Base-by-base conservation (phyloP, 2,797 vertebrate genomes). In the Enteromius argenteus region DNA sequence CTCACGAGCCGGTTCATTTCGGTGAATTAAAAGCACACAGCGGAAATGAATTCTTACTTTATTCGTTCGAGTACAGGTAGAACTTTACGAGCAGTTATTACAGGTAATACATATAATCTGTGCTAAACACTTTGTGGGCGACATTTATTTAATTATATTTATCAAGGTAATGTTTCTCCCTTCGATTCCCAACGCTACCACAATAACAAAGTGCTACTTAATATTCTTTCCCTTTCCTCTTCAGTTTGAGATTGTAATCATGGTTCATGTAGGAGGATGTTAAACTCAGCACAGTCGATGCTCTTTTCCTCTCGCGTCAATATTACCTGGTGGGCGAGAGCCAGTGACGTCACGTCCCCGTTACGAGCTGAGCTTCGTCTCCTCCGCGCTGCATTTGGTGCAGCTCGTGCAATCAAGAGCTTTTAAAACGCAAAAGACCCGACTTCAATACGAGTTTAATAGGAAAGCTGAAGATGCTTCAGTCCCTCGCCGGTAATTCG, bases 401-500 rank as follows among this genome's bases (percentile, higher is more conserved):
- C 49, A 74, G 17, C 42, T 13, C 32, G 21, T 58, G 23, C 42
- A 42, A 42, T 10, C 58, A 56, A 78, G 73, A 21, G 64, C 82
- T 17, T 71, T 79, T 35, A 23, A 64, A 39, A 62, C 49, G 17
- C 37, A 10, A 27, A 19, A 58, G 49, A 62, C 44, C 44, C 30
- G 10, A 62, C n/a, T 30, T 32, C 58, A 37, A 2, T 21, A 49
- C 44, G 17, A 35, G 19, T 30, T 1, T 15, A 37, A 44, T 1
- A 15, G 39, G 15, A 30, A 42, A 51, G 60, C n/a, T n/a, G 51
- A 89, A 90, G 90, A 98, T 98, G 97, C 95, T 98, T 82, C 97
- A 96, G 93, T 97, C 97, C 80, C 93, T 97, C 84, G 94, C 96
- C 62, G 95, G 96, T 73, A 96, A 96, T 90, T 97, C 97, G 27